Conservation (phyloP, 2,113 vertebrate genomes). For the Pedionomus torquatus region DNA sequence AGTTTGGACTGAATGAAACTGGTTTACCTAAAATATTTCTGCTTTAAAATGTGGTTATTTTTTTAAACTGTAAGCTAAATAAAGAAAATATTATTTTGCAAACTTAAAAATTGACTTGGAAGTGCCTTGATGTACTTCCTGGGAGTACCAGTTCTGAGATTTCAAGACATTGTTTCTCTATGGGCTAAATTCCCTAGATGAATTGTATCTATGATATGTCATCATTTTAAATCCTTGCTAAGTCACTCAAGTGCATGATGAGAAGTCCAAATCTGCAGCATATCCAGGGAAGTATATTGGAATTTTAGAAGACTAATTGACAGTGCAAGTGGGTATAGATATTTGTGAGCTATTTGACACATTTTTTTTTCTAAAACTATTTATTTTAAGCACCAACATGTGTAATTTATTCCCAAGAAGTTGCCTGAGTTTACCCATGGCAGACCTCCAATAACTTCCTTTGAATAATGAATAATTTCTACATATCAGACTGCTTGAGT, state of each 20-base stretch:
- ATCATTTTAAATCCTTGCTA: not conserved
- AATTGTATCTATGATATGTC: not conserved
- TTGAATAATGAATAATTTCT: not conserved
- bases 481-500: not conserved
- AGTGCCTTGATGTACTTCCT: not conserved
- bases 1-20: not conserved
- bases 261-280: not conserved
- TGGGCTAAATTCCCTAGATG: not conserved
- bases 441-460: not conserved
- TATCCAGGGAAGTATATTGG: not conserved
- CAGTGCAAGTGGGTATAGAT: not conserved
- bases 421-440: not conserved
- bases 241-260: not conserved
- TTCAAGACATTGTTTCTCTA: not conserved
- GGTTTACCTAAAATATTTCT: not conserved
- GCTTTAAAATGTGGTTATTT: not conserved
- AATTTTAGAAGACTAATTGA: not conserved
- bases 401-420: not conserved
- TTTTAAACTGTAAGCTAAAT: not conserved
- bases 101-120: not conserved
- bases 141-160: not conserved
- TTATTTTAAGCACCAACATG: not conserved
- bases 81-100: not conserved
- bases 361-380: not conserved
- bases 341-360: not conserved